These are phyloP conservation scores for Zaprionus bogoriensis DNA, from an alignment of 2,888 invertebrate species.

Conservation along the genomic window DNA sequence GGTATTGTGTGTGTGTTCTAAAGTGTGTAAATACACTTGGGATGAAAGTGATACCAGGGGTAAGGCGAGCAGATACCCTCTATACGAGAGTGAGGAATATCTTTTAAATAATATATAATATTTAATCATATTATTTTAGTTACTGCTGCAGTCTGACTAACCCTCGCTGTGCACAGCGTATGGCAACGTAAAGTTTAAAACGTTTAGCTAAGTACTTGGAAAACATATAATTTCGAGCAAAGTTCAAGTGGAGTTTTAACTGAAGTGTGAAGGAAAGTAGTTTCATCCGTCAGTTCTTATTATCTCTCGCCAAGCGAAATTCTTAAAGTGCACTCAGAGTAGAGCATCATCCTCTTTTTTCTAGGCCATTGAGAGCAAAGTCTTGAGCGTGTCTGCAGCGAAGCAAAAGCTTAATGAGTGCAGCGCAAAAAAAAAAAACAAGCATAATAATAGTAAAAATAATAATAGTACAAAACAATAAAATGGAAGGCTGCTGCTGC, in stretches of 20 bases:
- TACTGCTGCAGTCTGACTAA: no score
- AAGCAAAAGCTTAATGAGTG: neutral
- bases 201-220: neutral
- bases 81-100: neutral
- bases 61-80: neutral
- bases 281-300: neutral
- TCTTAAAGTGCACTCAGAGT: neutral
- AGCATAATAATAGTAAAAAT: neutral
- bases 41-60: neutral
- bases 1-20: slow-evolving; percentile 5
- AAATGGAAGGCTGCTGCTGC: slow-evolving; percentile 9
- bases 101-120: no score
- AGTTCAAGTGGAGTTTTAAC: neutral
- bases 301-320: neutral
- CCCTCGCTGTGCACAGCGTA: neutral
- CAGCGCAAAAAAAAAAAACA: neutral
- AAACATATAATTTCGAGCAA: neutral
- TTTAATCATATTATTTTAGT: no score
- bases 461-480: slow-evolving; percentile 8
- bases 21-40: no score
- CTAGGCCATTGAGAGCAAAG: neutral
- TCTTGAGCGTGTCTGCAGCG: neutral
- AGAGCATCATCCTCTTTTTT: neutral
- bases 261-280: neutral
- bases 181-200: neutral